Conservation (phyloP, 2,797 vertebrate species). For the Trichosurus vulpecula region DNA sequence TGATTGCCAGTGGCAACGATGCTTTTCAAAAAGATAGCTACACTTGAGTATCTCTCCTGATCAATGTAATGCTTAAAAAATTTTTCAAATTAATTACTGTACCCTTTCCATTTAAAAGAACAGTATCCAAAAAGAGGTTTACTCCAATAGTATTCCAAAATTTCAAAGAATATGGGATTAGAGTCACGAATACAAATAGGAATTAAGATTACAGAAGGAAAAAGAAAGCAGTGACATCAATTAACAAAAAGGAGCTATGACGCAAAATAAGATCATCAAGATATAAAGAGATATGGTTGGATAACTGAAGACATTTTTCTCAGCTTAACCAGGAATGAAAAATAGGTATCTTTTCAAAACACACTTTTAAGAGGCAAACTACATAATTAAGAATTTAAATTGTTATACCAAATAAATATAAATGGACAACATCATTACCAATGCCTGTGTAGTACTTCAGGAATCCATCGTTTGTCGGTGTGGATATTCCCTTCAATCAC, state of each 20-base stretch:
- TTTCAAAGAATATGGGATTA: neutral
- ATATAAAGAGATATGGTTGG: neutral
- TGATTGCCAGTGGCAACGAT: neutral
- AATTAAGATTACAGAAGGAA: neutral
- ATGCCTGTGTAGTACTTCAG: neutral
- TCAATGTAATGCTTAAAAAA: neutral
- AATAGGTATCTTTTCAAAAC: neutral
- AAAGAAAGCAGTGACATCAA: neutral
- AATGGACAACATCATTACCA: neutral
- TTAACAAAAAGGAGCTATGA: neutral
- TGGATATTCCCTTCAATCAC: neutral
- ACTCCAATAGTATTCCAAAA: neutral
- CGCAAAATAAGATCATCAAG: neutral
- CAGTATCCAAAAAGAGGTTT: neutral
- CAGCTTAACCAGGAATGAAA: neutral
- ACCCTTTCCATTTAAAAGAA: neutral
- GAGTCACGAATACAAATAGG: neutral
- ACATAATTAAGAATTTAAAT: neutral
- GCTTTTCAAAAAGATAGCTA: neutral
- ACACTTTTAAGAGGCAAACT: neutral
- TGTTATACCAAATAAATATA: neutral
- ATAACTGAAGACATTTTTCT: neutral
- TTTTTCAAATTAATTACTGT: neutral
- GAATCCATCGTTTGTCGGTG: neutral
- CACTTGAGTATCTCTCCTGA: neutral